phyloP scores from a whole-genome alignment of 1,140 invertebrate species.

The Globodera ellingtonae region DNA sequence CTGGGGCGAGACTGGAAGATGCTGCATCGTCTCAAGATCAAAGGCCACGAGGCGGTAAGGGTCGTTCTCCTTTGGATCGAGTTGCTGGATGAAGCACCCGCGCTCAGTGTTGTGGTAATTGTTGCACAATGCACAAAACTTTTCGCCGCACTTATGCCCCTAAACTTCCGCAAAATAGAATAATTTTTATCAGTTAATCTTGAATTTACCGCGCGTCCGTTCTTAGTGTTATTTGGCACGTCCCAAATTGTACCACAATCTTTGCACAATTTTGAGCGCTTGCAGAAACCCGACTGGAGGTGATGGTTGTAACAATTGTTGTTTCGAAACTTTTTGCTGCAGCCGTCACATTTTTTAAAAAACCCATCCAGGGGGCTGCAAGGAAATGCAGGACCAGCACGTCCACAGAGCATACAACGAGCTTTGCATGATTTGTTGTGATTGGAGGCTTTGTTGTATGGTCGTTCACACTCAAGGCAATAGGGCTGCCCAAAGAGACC shows the following conservation, averaged over 20 bases:
- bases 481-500: background rate
- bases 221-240: background rate
- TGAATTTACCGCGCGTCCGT: background rate
- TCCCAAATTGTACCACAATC: background rate
- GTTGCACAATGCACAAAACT: background rate
- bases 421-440: background rate
- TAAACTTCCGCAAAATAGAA: background rate
- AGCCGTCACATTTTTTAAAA: background rate
- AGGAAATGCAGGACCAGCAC: background rate
- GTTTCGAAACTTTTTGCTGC: background rate
- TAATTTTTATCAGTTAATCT: no score
- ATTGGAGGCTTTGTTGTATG: background rate
- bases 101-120: background rate
- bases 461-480: background rate
- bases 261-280: no score
- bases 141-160: background rate
- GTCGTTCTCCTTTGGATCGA: background rate
- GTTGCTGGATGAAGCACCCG: background rate
- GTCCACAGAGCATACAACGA: background rate
- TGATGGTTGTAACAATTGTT: background rate
- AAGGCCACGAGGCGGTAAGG: slow-evolving; percentile 2
- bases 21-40: slow-evolving; percentile 7
- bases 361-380: background rate
- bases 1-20: background rate
- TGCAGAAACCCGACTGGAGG: no score